phyloP scores from a whole-genome alignment of 2,113 vertebrate genomes.

The Alosa alosa region DNA sequence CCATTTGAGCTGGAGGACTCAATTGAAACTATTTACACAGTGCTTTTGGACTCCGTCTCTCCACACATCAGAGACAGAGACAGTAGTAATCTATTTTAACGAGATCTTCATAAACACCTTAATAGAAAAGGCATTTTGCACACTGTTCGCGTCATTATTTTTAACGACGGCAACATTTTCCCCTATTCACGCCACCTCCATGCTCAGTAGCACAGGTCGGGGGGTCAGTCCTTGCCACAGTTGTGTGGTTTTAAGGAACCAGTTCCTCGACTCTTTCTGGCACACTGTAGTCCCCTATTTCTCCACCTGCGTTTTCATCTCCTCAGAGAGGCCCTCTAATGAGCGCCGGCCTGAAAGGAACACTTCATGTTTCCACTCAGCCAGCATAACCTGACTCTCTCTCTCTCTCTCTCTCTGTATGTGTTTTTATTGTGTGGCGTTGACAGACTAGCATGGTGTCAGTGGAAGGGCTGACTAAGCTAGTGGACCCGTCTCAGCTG shows the following conservation, averaged over 20 bases:
- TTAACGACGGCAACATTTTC: not conserved
- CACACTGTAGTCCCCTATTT: not conserved
- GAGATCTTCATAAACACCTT: not conserved
- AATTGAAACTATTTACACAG: not conserved
- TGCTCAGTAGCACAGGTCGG: not conserved
- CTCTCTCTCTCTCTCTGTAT: conserved; percentile 4
- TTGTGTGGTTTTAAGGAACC: not conserved
- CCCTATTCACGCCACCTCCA: not conserved
- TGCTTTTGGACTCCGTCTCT: not conserved
- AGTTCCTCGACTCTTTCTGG: not conserved
- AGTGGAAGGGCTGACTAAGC: conserved; percentile 92
- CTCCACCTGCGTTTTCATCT: not conserved
- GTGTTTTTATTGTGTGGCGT: not conserved
- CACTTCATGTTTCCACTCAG: not conserved
- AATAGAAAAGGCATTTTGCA: conserved; percentile 1
- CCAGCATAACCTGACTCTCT: not conserved
- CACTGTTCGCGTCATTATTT: conserved; percentile 6
- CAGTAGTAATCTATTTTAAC: conserved; percentile 15
- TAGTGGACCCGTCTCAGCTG: conserved; percentile 96
- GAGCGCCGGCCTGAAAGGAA: not conserved
- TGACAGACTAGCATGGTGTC: conserved; percentile 96
- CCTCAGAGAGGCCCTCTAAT: not conserved
- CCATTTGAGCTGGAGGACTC: not conserved
- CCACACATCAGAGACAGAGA: not conserved
- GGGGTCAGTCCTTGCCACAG: not conserved